Conservation (phyloP, 2,888 invertebrate genomes). For the Drosophila emarginata region DNA sequence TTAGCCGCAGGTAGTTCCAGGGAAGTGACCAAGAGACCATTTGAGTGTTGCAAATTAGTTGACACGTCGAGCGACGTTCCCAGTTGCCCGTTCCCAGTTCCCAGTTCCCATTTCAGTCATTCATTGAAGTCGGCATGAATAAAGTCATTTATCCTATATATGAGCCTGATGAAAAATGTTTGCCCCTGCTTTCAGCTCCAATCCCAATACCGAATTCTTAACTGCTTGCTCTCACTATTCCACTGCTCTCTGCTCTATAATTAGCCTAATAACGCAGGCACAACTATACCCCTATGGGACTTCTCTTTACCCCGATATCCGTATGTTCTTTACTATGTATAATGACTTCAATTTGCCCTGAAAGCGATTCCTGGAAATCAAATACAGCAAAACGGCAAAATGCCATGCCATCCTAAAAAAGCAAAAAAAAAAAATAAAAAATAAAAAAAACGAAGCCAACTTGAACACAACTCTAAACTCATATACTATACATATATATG, state of each 20-base stretch:
- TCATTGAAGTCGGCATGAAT: slow-evolving; percentile 71
- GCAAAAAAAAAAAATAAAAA: not conserved
- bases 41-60: slow-evolving; percentile 81
- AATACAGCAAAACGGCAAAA: slow-evolving; percentile 74
- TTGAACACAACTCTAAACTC: slow-evolving; percentile 7
- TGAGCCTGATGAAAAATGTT: slow-evolving; percentile 58
- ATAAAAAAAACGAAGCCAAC: not conserved
- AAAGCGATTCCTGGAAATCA: slow-evolving; percentile 79
- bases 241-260: slow-evolving; percentile 69
- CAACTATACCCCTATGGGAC: slow-evolving; percentile 33
- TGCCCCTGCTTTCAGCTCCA: slow-evolving; percentile 24
- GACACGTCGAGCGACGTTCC: slow-evolving; percentile 67
- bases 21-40: slow-evolving; percentile 35
- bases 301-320: not conserved
- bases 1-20: slow-evolving; percentile 13
- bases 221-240: slow-evolving; percentile 37
- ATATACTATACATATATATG: slow-evolving; percentile 8
- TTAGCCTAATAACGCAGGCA: slow-evolving; percentile 75
- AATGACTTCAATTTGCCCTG: slow-evolving; percentile 78
- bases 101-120: slow-evolving; percentile 66
- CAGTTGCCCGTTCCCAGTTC: slow-evolving; percentile 19
- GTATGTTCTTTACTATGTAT: slow-evolving; percentile 43
- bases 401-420: slow-evolving; percentile 67
- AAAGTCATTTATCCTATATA: slow-evolving; percentile 65
- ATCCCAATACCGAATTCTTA: slow-evolving; percentile 24